These are phyloP conservation scores for Drosophila diplacantha DNA, from an alignment of 2,888 invertebrate species.

Conservation along the genomic window DNA sequence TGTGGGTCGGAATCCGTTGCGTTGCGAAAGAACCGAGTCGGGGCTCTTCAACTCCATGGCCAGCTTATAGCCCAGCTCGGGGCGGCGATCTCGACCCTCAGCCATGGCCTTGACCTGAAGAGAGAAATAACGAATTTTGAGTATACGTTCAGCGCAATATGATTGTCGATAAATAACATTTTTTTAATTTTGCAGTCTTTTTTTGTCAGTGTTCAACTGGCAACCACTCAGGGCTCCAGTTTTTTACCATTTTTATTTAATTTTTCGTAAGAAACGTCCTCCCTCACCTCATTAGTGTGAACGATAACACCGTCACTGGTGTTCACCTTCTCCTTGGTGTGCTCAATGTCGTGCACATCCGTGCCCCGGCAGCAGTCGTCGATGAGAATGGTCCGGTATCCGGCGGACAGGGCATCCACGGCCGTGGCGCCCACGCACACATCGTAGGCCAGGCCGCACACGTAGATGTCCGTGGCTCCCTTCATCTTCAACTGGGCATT, in stretches of 20 bases:
- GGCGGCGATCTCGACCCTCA: slow-evolving; percentile 90
- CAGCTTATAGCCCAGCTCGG: slow-evolving; percentile 91
- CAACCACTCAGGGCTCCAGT: too few species aligned
- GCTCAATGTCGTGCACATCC: slow-evolving; percentile 89
- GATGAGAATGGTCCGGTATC: slow-evolving; percentile 91
- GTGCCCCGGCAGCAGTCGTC: slow-evolving; percentile 96
- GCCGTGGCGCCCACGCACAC: slow-evolving; percentile 96
- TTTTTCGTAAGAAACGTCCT: background rate
- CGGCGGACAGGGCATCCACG: slow-evolving; percentile 91
- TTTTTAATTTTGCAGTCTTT: background rate
- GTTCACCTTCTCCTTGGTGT: slow-evolving; percentile 86
- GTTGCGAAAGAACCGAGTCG: slow-evolving; percentile 77
- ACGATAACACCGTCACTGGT: slow-evolving; percentile 89
- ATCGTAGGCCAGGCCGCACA: slow-evolving; percentile 96
- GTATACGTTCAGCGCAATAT: too few species aligned
- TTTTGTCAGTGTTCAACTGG: background rate
- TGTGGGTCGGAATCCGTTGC: slow-evolving; percentile 68
- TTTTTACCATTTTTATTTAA: background rate
- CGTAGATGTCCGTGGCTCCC: slow-evolving; percentile 93
- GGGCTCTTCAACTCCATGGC: slow-evolving; percentile 88
- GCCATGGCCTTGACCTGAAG: slow-evolving; percentile 89
- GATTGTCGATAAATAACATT: too few species aligned
- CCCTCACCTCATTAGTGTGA: slow-evolving; percentile 83
- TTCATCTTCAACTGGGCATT: slow-evolving; percentile 87
- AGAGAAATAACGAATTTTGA: too few species aligned